Percentiles rank a stretch among this genome's conserved stretches.
Evolutionary conservation across 2,888 invertebrate species (phyloP).

Genomic region (Priocnemis perturbator): DNA sequence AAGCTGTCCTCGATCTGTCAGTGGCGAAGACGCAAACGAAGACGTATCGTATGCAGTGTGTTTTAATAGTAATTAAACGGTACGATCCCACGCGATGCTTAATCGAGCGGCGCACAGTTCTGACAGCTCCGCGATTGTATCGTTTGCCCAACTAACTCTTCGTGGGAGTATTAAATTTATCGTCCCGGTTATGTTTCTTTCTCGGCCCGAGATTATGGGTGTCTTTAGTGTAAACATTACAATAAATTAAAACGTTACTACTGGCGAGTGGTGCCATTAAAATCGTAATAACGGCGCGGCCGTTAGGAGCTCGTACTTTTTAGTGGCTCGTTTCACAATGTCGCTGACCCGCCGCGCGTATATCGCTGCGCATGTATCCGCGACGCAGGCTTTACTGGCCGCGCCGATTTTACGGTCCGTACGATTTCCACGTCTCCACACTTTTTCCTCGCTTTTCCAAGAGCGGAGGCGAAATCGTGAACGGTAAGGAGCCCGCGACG

Average conservation of each 20-base stretch:
- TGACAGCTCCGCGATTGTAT: neutral
- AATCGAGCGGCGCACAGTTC: neutral
- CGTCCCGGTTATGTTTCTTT: neutral
- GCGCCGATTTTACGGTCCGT: neutral
- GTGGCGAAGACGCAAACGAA: too few relatives aligned
- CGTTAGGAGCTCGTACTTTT: constrained; percentile 5
- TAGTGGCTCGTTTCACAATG: constrained; percentile 2
- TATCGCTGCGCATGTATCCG: neutral
- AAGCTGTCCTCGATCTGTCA: too few relatives aligned
- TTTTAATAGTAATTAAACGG: too few relatives aligned
- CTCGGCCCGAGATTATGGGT: neutral
- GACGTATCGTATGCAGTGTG: too few relatives aligned
- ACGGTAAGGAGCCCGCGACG: constrained; percentile 20
- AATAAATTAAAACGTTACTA: constrained; percentile 18
- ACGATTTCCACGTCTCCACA: neutral
- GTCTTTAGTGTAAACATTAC: constrained; percentile 9
- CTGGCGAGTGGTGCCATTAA: constrained; percentile 4
- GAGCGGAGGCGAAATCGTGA: constrained; percentile 37
- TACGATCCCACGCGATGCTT: too few relatives aligned
- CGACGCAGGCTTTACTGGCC: neutral
- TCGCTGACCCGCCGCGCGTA: neutral
- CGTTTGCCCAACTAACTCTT: neutral
- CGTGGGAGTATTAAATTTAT: constrained; percentile 11
- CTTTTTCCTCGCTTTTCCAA: constrained; percentile 27
- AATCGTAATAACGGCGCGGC: constrained; percentile 10